Evolutionary conservation across 1,140 invertebrate species (phyloP), one percentile per base, ranked within the genome.

Genomic region (Lepeophtheirus salmonis): DNA sequence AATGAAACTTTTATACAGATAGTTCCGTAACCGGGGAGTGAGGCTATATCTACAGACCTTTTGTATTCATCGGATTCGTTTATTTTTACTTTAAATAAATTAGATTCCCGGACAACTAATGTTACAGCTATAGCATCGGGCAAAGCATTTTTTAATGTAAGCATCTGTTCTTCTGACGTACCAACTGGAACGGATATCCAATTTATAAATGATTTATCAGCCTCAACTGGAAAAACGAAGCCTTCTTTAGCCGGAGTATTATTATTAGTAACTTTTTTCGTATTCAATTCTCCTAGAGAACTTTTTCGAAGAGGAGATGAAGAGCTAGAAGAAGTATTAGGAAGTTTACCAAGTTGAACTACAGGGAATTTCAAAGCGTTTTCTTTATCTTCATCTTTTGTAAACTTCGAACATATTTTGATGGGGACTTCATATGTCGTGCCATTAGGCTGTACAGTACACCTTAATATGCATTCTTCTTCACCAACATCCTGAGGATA

Each of bases 151-250:
- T 24, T 54, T 2, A 54, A 20, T 20, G 23, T 24, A 16, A 54
- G 18, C 14, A 54, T 54, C 52, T 54, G 52, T 54, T 54, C 52
- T 20, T 54, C 52, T n/a, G 52, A 54, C 14, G 18, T n/a, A 2
- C 52, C 52, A 3, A 54, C n/a, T 3, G 18, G 20, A 14, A 54
- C 22, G 3, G 18, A 20, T 12, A 54, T 21, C 52, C 52, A 54
- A 23, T 54, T 54, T 20, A 54, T 54, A 2, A 54, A 20, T 1
- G 52, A 54, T n/a, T 24, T 20, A 23, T 54, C 52, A 18, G 18
- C 23, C n/a, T 54, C 52, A 3, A 54, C 23, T 14, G 52, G 52
- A 23, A 54, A 54, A 3, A 20, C 52, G n/a, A n/a, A n/a, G n/a
- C n/a, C n/a, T n/a, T n/a, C n/a, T n/a, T n/a, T n/a, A n/a, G n/a